Conservation (phyloP, 1,140 invertebrate genomes). For the Drosophila lacertosa region DNA sequence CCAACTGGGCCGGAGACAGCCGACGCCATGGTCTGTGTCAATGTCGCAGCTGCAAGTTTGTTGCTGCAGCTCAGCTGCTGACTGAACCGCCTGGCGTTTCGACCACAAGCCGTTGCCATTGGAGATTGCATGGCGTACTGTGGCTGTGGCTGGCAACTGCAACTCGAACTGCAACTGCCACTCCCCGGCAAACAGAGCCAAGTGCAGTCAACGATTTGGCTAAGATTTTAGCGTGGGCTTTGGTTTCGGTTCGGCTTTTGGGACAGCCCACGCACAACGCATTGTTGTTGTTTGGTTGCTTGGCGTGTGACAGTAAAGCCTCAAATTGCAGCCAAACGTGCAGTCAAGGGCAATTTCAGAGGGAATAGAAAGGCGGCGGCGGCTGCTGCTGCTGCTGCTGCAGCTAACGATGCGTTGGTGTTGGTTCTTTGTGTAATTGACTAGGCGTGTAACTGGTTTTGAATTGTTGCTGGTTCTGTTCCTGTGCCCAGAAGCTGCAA, state of each 20-base stretch:
- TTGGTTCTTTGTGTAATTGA: slow-evolving; percentile 55
- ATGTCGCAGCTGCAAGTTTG: slow-evolving; percentile 51
- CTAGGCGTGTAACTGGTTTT: slow-evolving; percentile 68
- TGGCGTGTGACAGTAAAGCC: slow-evolving; percentile 72
- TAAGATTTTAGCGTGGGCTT: slow-evolving; percentile 69
- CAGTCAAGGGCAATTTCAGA: slow-evolving; percentile 12
- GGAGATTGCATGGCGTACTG: slow-evolving; percentile 40
- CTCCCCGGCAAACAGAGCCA: slow-evolving; percentile 40
- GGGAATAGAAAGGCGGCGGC: slow-evolving; percentile 5
- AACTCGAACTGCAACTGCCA: slow-evolving; percentile 2
- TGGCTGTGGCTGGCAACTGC: slow-evolving; percentile 26
- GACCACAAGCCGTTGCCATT: slow-evolving; percentile 56
- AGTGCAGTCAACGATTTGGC: slow-evolving; percentile 71
- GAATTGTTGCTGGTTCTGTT: slow-evolving; percentile 51
- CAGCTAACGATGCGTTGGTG: slow-evolving; percentile 51
- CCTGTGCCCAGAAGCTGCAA: slow-evolving; percentile 12
- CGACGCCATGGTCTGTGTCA: slow-evolving; percentile 61
- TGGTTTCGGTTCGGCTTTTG: slow-evolving; percentile 1
- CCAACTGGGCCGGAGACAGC: slow-evolving; percentile 14
- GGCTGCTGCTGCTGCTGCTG: slow-evolving; percentile 15
- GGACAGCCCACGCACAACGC: slow-evolving; percentile 47
- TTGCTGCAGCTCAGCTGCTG: slow-evolving; percentile 24
- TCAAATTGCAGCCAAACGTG: slow-evolving; percentile 69
- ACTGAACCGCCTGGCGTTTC: slow-evolving; percentile 46
- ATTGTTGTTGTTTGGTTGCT: slow-evolving; percentile 17